Evolutionary conservation across 2,888 invertebrate species (phyloP), one percentile per base, ranked within the genome.

Genomic region (Odontothrips loti): DNA sequence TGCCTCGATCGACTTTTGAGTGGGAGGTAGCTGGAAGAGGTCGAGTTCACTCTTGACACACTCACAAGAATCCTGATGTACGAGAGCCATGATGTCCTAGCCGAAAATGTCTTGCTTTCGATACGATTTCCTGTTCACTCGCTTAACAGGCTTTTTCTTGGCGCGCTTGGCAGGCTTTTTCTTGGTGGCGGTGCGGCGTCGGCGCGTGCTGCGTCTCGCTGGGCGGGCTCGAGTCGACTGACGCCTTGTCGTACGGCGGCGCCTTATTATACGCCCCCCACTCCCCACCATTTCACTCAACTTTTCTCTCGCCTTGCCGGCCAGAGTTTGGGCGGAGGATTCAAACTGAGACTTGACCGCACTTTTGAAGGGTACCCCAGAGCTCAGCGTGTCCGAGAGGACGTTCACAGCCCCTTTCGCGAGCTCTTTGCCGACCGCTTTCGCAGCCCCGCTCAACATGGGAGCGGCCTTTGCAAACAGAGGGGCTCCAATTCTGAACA

Each of bases 11-110:
- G 83, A 82, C 0, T 83, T 84, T 81, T 84, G 84, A 20, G 84
- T 84, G 12, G 84, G 83, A 0, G 85, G 85, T 79, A 85, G 27
- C 2, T 82, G 81, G 81, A 85, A 85, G 10, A 85, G 80, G 58
- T 85, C 84, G 2, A 85, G 81, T 82, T 84, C 83, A 0, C 82
- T 82, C 79, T 84, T 84, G 1, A 82, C 79, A 81, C 84, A 84
- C 80, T 84, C 84, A 82, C 83, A 82, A 47, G 83, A 84, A 29
- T 82, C 82, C 15, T 82, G 48, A 80, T 84, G 84, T 68, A 84
- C 34, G 81, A 84, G 84, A 2, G 84, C 82, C 84, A 84, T 84
- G 79, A 81, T 80, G 43, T 58, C 9, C 34, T 51, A 51, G 15
- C 15, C 51, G 9, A 51, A 51, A 20, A 51, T 51, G 20, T 51